A percentile compares a stretch with the other conserved stretches of the same genome.
Evolutionary conservation across 2,113 vertebrate species (phyloP).

Genomic region (Acrocephalus arundinaceus): DNA sequence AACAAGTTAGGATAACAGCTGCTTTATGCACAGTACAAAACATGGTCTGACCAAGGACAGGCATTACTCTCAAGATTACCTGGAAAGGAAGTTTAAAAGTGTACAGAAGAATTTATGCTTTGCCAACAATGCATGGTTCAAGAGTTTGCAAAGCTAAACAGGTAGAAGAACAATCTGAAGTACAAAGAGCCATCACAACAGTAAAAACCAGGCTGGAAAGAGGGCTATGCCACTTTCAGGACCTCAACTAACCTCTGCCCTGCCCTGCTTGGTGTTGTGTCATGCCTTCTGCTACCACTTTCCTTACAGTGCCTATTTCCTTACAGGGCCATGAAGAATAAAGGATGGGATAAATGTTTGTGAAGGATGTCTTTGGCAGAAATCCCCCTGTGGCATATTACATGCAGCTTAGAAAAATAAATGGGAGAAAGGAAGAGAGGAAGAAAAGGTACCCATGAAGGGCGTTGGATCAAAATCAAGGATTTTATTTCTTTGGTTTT

Average conservation of each 20-base stretch:
- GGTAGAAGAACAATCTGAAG: background rate
- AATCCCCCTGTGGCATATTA: background rate
- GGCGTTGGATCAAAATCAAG: slow-evolving; percentile 70
- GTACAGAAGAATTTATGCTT: background rate
- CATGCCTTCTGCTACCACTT: background rate
- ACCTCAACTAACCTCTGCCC: background rate
- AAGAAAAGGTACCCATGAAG: slow-evolving; percentile 1
- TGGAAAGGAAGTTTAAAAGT: background rate
- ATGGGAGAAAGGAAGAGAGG: background rate
- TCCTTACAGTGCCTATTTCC: background rate
- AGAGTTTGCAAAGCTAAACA: background rate
- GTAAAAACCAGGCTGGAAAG: background rate
- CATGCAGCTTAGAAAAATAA: background rate
- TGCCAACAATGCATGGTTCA: accelerated
- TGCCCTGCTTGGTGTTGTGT: background rate
- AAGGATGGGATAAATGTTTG: background rate
- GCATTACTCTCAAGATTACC: background rate
- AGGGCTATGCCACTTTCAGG: background rate
- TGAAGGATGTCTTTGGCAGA: background rate
- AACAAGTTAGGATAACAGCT: background rate
- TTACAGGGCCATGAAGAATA: background rate
- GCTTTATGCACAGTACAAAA: background rate
- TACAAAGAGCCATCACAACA: background rate
- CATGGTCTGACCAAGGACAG: background rate
- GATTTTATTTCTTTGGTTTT: slow-evolving; percentile 77